These are phyloP conservation scores for Himantopus leucocephalus DNA, from an alignment of 2,113 vertebrate genomes.

Conservation along the genomic window DNA sequence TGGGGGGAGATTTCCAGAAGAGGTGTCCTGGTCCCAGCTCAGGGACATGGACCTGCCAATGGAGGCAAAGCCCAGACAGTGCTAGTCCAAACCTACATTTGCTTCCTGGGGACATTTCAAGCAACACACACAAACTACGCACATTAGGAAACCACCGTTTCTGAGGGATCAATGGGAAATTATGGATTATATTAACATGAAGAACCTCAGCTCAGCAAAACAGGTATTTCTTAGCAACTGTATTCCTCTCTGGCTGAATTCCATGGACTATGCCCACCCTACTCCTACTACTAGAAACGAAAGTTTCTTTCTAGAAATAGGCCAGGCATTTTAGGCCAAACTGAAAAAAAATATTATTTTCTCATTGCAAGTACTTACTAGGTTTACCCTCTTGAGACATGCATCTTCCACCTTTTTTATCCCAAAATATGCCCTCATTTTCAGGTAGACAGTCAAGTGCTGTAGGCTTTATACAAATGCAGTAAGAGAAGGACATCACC, in stretches of 20 bases:
- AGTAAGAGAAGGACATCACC: not conserved
- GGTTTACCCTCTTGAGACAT: not conserved
- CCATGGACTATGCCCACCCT: not conserved
- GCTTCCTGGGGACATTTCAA: not conserved
- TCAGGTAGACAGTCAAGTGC: not conserved
- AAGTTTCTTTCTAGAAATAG: not conserved
- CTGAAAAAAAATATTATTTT: not conserved
- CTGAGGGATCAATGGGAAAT: not conserved
- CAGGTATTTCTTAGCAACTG: not conserved
- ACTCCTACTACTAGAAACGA: not conserved
- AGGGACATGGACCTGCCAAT: not conserved
- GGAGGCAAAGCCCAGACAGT: not conserved
- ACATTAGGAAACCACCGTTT: not conserved
- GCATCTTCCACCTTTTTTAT: not conserved
- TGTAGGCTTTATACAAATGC: not conserved
- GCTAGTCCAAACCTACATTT: not conserved
- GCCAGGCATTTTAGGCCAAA: not conserved
- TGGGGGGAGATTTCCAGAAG: not conserved
- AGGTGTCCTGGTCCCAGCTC: not conserved
- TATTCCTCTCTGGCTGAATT: not conserved
- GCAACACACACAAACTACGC: not conserved
- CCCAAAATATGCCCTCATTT: not conserved
- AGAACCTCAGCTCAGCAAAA: not conserved
- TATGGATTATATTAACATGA: not conserved
- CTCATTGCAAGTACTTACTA: not conserved